These are phyloP conservation scores for Brachyistius frenatus DNA, from an alignment of 2,113 vertebrate species.

Conservation along the genomic window DNA sequence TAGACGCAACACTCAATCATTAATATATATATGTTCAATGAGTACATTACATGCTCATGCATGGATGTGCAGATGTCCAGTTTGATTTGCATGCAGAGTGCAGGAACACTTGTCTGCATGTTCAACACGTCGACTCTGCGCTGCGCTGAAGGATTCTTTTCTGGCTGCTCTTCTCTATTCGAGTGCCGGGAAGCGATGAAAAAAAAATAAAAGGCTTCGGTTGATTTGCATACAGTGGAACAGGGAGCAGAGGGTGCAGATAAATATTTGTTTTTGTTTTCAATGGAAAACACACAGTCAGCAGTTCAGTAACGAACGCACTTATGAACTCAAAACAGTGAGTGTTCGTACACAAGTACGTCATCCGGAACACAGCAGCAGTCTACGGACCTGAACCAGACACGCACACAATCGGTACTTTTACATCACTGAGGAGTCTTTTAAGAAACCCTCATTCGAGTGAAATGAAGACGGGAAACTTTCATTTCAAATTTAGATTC, in stretches of 20 bases:
- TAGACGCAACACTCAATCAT: slow-evolving; percentile 26
- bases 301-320: neutral
- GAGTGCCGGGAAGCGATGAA: neutral
- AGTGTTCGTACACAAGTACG: no score
- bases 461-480: no score
- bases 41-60: neutral
- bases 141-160: neutral
- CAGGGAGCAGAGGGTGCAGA: slow-evolving; percentile 2
- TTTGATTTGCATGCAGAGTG: neutral
- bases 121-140: neutral
- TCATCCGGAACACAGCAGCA: no score
- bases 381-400: no score
- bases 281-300: slow-evolving; percentile 27
- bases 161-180: neutral
- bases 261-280: slow-evolving; percentile 21
- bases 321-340: no score
- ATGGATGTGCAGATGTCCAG: neutral
- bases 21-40: neutral
- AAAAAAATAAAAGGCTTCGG: slow-evolving; percentile 1
- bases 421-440: no score
- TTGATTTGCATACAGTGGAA: slow-evolving; percentile 26
- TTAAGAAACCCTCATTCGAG: no score
- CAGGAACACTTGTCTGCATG: neutral
- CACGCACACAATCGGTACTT: no score
- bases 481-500: no score